A percentile compares a stretch with the other conserved stretches of the same genome.
These are phyloP conservation scores for Pongo abelii DNA, from an alignment of 2,113 vertebrate genomes.

Conservation along the genomic window DNA sequence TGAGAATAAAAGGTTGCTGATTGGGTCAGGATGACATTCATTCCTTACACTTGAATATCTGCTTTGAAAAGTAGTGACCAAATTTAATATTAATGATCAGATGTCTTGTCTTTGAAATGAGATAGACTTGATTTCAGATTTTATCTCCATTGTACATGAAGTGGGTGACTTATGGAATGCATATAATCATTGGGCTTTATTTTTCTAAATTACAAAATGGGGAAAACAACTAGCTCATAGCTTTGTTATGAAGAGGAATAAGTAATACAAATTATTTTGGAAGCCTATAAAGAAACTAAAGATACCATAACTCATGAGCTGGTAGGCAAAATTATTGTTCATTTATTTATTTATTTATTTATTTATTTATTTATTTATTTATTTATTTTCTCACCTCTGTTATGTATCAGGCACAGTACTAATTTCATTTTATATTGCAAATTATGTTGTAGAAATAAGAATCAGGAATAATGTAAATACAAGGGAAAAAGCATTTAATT, in stretches of 20 bases:
- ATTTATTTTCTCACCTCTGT: not conserved
- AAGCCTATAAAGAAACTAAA: not conserved
- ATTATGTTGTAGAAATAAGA: not conserved
- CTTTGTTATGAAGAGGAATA: not conserved
- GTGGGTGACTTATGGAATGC: not conserved
- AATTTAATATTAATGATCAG: not conserved
- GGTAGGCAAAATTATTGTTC: not conserved
- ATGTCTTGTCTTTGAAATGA: not conserved
- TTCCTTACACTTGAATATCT: not conserved
- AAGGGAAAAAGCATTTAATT: not conserved
- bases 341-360: not conserved
- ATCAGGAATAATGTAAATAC: not conserved
- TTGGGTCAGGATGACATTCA: not conserved
- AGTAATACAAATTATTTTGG: not conserved
- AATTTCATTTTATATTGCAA: not conserved
- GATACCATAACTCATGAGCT: not conserved
- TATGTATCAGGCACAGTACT: not conserved
- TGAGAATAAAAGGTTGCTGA: not conserved
- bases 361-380: not conserved
- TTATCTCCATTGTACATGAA: not conserved
- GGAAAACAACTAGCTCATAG: not conserved
- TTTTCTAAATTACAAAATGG: not conserved
- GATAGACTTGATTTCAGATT: not conserved
- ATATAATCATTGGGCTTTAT: not conserved
- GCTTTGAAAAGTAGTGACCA: not conserved